Evolutionary conservation across 1,140 invertebrate genomes (phyloP), one percentile per base, ranked within the genome.

Genomic region (Antheraea pernyi): DNA sequence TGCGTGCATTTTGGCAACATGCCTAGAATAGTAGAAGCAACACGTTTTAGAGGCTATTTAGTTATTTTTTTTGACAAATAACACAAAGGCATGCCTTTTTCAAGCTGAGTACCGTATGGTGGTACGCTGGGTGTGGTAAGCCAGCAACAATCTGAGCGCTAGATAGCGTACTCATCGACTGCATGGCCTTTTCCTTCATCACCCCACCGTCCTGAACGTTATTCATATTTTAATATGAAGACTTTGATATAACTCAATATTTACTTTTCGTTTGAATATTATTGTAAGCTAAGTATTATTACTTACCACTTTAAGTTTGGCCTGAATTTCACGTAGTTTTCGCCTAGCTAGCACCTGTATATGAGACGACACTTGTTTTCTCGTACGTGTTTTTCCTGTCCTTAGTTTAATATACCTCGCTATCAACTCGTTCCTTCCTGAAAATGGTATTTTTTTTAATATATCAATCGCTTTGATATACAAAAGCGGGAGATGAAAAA

Each of bases 341-440:
- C 99, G 95, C 92, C 99, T 95, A 65, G 99, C 99, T 75, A 99
- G 95, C 73, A 99, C 99, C 93, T 99, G 99, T 93, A 99, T 99
- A 91, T 99, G 99, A 80, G 98, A 99, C 76, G 98, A 99, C 78
- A 99, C 99, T 94, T 99, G 99, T 93, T 99, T 99, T 83, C 99
- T 94, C 85, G 99, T 99, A 91, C 99, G 95, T 89, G 98, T 99
- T 93, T 99, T 99, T 65, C 99, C 99, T 71, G 99, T 99, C 80
- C 99, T 95, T 78, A 99, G 93, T 95, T 99, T 99, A 86, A 99
- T 99, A 93, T 99, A 99, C 81, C 99, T 95, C 74, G 99, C 99
- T 93, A 99, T 99, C 83, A 99, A 94, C 94, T 99, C 99, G 94
- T 99, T 99, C 78, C 99, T 96, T 85, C 99, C 99, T 99, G 94